These are phyloP conservation scores for Rhabdomys dilectus DNA, from an alignment of 2,113 vertebrate genomes.

Conservation along the genomic window DNA sequence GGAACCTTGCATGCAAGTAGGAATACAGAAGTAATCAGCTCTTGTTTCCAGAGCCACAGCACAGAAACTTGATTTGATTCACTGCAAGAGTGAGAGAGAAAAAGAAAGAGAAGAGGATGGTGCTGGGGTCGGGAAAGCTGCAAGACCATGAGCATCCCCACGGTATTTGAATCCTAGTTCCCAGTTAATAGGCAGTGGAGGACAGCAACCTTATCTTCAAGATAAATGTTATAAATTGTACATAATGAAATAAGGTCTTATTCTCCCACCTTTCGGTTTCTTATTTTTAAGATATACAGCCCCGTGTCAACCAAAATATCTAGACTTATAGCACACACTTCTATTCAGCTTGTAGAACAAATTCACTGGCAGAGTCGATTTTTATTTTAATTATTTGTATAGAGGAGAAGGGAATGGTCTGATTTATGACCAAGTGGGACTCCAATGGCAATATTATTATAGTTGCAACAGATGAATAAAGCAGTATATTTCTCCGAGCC, in stretches of 20 bases:
- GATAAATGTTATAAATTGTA: conserved; percentile 82
- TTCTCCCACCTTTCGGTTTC: conserved; percentile 80
- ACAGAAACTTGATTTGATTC: conserved; percentile 61
- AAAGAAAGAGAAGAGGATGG: neutral
- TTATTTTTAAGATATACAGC: conserved; percentile 82
- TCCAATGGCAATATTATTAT: conserved; percentile 86
- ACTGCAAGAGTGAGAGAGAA: conserved; percentile 25
- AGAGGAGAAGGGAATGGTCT: conserved; percentile 79
- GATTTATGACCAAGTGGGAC: conserved; percentile 84
- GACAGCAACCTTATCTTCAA: conserved; percentile 71
- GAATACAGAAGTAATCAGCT: conserved; percentile 58
- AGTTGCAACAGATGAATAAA: conserved; percentile 86
- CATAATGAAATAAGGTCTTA: conserved; percentile 82
- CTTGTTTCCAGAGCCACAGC: conserved; percentile 59
- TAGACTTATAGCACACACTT: conserved; percentile 83
- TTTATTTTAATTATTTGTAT: conserved; percentile 88
- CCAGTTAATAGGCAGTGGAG: conserved; percentile 69
- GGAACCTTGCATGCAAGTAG: conserved; percentile 17
- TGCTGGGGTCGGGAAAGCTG: neutral
- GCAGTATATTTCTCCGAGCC: conserved; percentile 82
- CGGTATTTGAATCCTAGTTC: conserved; percentile 20
- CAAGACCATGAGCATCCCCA: neutral
- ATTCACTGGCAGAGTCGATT: conserved; percentile 81
- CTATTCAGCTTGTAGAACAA: conserved; percentile 82
- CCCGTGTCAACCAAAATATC: conserved; percentile 76